Evolutionary conservation across 2,888 invertebrate species (phyloP), one percentile per base, ranked within the genome.

Genomic region (Punctoribates punctum): DNA sequence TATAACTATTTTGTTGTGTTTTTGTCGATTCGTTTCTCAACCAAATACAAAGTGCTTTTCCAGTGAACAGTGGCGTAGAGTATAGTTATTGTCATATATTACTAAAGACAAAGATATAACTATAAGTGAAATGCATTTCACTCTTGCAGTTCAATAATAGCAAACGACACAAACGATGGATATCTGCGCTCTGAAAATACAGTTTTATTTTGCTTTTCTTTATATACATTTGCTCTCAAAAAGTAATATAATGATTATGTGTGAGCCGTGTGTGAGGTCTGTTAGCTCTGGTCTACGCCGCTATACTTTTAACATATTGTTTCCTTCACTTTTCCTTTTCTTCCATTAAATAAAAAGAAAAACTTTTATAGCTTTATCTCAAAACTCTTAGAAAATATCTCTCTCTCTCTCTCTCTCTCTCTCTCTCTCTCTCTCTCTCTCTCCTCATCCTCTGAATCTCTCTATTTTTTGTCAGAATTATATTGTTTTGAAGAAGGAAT

Each of bases 291-390:
- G 27, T 27, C 42, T 70, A 70, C 70, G 42, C 42, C 42, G 46
- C 70, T 42, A 62, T 42, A 20, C 42, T 42, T 29, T 70, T 70
- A 70, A 70, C 70, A 23, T 70, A 70, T 70, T 70, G 42, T 70
- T 70, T 70, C 70, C 70, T 42, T 42, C 23, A 42, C 70, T 70
- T 70, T 42, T 38, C 42, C 42, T 42, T 70, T 42, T 70, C 34
- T 70, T 70, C 42, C 70, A 42, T 70, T 70, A 70, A 70, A 70
- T 70, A 42, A 70, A 70, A 70, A 34, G 6, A 62, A 70, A 70
- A 70, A 70, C 23, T 42, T 65, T 70, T 70, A 70, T 70, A 70
- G 70, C 42, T 70, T 70, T 70, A 70, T 70, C 38, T 42, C 23
- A 70, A 70, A 70, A 70, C 42, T 38, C 34, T 29, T 38, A 42